Conservation (phyloP, 2,113 vertebrate genomes). For the Equus przewalskii region DNA sequence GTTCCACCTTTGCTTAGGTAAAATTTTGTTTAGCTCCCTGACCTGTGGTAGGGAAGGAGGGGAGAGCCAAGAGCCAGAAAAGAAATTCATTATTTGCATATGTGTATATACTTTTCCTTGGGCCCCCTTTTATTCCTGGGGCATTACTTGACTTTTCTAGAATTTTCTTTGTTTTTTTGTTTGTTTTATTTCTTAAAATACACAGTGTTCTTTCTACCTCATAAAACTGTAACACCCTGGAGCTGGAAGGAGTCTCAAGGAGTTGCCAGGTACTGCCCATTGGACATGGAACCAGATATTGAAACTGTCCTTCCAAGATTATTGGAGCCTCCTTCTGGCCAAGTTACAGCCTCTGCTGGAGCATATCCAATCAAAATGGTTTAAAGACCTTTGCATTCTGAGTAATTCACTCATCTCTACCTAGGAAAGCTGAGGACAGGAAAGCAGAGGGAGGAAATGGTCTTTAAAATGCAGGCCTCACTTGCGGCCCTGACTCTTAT, state of each 20-base stretch:
- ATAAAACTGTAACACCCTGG: slow-evolving; percentile 49
- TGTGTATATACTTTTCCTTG: neutral
- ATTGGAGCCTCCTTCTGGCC: neutral
- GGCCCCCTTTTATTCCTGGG: neutral
- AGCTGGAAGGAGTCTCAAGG: slow-evolving; percentile 12
- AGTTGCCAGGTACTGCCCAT: neutral
- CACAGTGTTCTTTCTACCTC: slow-evolving; percentile 60
- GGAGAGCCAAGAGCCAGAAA: neutral
- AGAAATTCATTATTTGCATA: neutral
- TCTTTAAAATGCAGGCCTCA: neutral
- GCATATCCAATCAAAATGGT: slow-evolving; percentile 4
- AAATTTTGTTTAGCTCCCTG: slow-evolving; percentile 52
- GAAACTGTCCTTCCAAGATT: slow-evolving; percentile 43
- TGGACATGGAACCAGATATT: neutral
- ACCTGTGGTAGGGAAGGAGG: neutral
- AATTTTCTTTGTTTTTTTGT: slow-evolving; percentile 26
- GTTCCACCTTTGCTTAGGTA: neutral
- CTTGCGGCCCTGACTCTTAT: neutral
- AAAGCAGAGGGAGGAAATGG: neutral
- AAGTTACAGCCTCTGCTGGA: neutral
- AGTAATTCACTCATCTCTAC: neutral
- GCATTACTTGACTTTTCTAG: neutral
- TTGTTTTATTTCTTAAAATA: slow-evolving; percentile 35
- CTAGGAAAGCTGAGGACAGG: neutral
- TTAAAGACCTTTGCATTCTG: slow-evolving; percentile 23